phyloP scores from a whole-genome alignment of 2,888 invertebrate genomes.

The Netelia melanura region DNA sequence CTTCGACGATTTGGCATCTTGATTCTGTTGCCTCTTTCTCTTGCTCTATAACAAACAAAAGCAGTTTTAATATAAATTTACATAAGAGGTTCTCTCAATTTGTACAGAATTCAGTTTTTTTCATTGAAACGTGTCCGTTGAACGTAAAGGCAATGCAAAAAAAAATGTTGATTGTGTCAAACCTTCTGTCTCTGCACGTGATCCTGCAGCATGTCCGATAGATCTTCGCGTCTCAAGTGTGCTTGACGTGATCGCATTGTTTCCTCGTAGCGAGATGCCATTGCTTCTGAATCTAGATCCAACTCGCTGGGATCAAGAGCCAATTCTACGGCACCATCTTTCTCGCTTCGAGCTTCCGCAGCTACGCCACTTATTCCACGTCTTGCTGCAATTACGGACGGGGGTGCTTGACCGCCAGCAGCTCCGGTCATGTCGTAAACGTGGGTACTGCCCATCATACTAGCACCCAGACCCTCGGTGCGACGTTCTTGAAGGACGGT shows the following conservation, averaged over 20 bases:
- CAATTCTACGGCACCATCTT: slow-evolving; percentile 94
- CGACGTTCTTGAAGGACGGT: slow-evolving; percentile 98
- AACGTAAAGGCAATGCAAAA: slow-evolving; percentile 3
- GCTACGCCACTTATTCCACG: slow-evolving; percentile 83
- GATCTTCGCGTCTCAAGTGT: slow-evolving; percentile 95
- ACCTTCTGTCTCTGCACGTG: slow-evolving; percentile 98
- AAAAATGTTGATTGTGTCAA: slow-evolving; percentile 70
- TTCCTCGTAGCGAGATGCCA: slow-evolving; percentile 98
- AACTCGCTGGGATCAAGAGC: slow-evolving; percentile 98
- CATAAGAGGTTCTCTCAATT: background rate
- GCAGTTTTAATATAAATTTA: slow-evolving; percentile 7
- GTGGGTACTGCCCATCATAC: slow-evolving; percentile 99
- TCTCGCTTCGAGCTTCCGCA: slow-evolving; percentile 81
- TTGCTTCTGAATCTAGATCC: slow-evolving; percentile 97
- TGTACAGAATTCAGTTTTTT: too few species aligned
- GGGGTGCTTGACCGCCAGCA: slow-evolving; percentile 86
- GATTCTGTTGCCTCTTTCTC: slow-evolving; percentile 95
- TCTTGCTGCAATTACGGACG: slow-evolving; percentile 85
- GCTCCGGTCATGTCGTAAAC: slow-evolving; percentile 96
- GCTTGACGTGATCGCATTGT: slow-evolving; percentile 97
- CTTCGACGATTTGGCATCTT: slow-evolving; percentile 96
- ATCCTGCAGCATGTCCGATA: slow-evolving; percentile 99
- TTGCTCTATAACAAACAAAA: slow-evolving; percentile 91
- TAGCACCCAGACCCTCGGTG: slow-evolving; percentile 93
- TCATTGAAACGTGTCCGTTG: background rate